These are phyloP conservation scores for Himalopsyche tibetana DNA, from an alignment of 2,888 invertebrate species.

Conservation along the genomic window DNA sequence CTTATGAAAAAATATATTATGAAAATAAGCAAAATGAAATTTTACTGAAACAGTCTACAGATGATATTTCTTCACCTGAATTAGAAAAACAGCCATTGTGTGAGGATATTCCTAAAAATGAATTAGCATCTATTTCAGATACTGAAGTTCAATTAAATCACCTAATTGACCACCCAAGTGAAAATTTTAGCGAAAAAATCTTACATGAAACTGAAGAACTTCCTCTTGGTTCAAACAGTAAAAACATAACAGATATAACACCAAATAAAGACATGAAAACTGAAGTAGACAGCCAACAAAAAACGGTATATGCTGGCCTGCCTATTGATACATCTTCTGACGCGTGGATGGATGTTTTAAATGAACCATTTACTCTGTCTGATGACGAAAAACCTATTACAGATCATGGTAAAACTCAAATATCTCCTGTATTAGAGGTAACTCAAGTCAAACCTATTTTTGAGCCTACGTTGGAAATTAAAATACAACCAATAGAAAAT, in stretches of 20 bases:
- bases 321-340: conserved; percentile 66
- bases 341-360: conserved; percentile 68
- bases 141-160: too few relatives aligned
- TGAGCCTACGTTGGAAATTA: background rate
- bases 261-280: background rate
- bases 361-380: conserved; percentile 68
- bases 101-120: background rate
- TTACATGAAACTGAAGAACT: too few relatives aligned
- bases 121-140: too few relatives aligned
- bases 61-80: background rate
- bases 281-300: background rate
- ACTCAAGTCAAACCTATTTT: too few relatives aligned
- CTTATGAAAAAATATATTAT: conserved; percentile 67
- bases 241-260: background rate
- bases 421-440: too few relatives aligned
- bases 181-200: too few relatives aligned
- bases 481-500: background rate
- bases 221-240: too few relatives aligned
- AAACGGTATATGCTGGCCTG: conserved; percentile 61
- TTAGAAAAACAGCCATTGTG: background rate
- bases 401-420: too few relatives aligned
- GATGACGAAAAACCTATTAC: conserved; percentile 65
- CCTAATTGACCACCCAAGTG: too few relatives aligned
- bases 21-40: conserved; percentile 33
- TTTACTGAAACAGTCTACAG: background rate